A percentile compares a stretch with the other conserved stretches of the same genome.
Evolutionary conservation across 1,140 invertebrate species (phyloP).

Genomic region (Drosophila kepulauana): DNA sequence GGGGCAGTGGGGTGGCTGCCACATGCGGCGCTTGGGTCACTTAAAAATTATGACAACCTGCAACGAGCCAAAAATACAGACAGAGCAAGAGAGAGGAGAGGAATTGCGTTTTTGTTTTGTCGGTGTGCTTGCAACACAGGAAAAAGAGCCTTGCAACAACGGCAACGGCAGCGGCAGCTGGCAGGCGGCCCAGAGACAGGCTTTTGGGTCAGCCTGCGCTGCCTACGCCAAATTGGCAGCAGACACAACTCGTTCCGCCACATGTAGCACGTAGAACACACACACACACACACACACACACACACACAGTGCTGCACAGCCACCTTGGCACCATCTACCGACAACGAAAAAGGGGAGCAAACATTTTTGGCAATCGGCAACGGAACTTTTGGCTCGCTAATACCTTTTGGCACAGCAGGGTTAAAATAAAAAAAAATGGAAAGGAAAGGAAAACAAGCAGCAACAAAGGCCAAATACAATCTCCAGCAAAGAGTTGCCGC

Average conservation of each 20-base stretch:
- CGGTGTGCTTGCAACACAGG: slow-evolving; percentile 4
- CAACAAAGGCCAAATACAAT: background rate
- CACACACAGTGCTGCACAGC: background rate
- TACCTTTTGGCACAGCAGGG: slow-evolving; percentile 48
- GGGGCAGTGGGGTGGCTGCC: slow-evolving; percentile 30
- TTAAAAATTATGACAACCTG: slow-evolving; percentile 76
- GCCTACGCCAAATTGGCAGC: slow-evolving; percentile 49
- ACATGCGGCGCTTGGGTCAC: slow-evolving; percentile 72
- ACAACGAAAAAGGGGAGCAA: background rate
- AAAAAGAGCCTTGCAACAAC: slow-evolving; percentile 6
- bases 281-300: background rate
- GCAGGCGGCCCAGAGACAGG: slow-evolving; percentile 32
- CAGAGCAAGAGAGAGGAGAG: background rate
- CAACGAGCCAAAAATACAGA: slow-evolving; percentile 50
- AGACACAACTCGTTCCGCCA: slow-evolving; percentile 2
- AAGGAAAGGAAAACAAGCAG: slow-evolving; percentile 28
- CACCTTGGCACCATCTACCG: slow-evolving; percentile 30
- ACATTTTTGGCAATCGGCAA: slow-evolving; percentile 64
- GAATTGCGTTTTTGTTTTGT: background rate
- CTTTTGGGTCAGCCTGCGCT: slow-evolving; percentile 28
- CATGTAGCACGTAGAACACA: slow-evolving; percentile 4
- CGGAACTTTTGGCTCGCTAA: slow-evolving; percentile 72
- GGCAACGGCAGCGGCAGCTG: slow-evolving; percentile 17
- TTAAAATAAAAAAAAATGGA: too few species aligned
- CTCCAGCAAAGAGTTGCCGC: background rate